phyloP scores from a whole-genome alignment of 2,888 invertebrate genomes.

The Tuberolachnus salignus region DNA sequence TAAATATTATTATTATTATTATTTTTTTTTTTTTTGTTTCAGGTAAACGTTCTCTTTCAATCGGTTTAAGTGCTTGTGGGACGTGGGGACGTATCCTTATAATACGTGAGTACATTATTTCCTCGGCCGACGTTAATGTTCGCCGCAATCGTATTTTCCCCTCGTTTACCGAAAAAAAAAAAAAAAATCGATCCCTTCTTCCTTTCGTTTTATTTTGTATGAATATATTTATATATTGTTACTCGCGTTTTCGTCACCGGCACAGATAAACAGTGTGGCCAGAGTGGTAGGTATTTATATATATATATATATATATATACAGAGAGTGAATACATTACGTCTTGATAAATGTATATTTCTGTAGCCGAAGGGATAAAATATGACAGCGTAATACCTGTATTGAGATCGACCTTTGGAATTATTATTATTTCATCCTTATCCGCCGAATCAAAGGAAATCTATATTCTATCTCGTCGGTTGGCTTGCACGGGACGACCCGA shows the following conservation, averaged over 20 bases:
- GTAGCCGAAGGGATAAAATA: conserved; percentile 8
- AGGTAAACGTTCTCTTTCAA: conserved; percentile 42
- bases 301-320: too few species aligned
- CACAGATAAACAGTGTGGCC: conserved; percentile 7
- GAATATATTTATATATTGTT: not conserved
- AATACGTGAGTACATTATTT: conserved; percentile 54
- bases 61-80: conserved; percentile 46
- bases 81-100: conserved; percentile 23
- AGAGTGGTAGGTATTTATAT: conserved; percentile 1
- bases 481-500: not conserved
- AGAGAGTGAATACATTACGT: conserved; percentile 34
- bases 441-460: not conserved
- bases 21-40: conserved; percentile 27
- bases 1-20: not conserved
- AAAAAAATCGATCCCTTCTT: not conserved
- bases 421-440: conserved; percentile 23
- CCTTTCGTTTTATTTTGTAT: not conserved
- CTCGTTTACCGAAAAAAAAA: not conserved
- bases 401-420: conserved; percentile 9
- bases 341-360: conserved; percentile 28
- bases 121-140: conserved; percentile 25
- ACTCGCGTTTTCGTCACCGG: conserved; percentile 14
- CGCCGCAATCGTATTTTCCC: conserved; percentile 23
- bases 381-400: conserved; percentile 13
- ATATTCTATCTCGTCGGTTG: not conserved